Evolutionary conservation across 2,113 vertebrate species (phyloP), one percentile per base, ranked within the genome.

Genomic region (Elephantulus edwardii): DNA sequence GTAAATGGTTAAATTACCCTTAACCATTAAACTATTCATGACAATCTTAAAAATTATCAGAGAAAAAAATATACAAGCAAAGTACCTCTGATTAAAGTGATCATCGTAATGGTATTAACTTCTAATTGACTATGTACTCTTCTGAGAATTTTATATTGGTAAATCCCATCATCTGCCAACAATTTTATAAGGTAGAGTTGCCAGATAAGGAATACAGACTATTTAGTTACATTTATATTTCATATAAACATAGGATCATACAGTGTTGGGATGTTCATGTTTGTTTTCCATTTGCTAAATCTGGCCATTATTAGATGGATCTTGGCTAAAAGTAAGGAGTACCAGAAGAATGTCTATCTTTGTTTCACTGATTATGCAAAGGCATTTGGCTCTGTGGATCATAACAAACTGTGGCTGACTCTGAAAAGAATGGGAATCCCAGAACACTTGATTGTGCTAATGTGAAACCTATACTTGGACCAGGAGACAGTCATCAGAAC

Each of bases 11-110:
- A 52, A 5, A 64, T 54, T 48, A n/a, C 40, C n/a, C n/a, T n/a
- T n/a, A n/a, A n/a, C n/a, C n/a, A n/a, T n/a, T n/a, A n/a, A n/a
- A n/a, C 72, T 56, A 60, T 10, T 66, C 22, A 66, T 14, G 22
- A 2, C 77, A 91, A 87, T 74, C 60, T 85, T 81, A 54, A 72
- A 91, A 90, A 84, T 50, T 74, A 66, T 84, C 80, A 54, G 56
- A 83, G 56, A 62, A 88, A 1, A n/a, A 71, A 44, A 90, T n/a
- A 44, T 52, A 28, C 77, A 80, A 70, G 75, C 56, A 89, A 56
- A 8, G 14, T 54, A 28, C 38, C 30, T 81, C 11, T 80, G 28
- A 70, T 38, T 68, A 44, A 72, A 56, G 20, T 38, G 3, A 60
- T n/a, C 35, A 48, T 70, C n/a, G n/a, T 46, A 76, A 44, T 60